Base-by-base conservation (phyloP, 92 coral and sea anemone species). In the Desmophyllum pertusum region DNA sequence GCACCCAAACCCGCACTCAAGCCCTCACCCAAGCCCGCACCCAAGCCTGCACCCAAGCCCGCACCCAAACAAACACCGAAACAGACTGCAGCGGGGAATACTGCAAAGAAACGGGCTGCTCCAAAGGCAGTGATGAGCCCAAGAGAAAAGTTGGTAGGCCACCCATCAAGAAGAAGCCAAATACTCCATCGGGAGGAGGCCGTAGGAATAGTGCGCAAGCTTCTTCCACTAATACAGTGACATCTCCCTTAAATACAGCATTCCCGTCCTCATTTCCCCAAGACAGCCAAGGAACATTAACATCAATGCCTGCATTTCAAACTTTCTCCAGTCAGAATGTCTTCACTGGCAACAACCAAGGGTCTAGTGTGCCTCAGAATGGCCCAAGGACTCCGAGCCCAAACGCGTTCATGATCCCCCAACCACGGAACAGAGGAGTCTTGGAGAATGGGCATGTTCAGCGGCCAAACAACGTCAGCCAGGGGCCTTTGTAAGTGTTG, bases 91-190 rank as follows among this genome's bases (percentile, higher is more conserved):
- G 43, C 82, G 23, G 41, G 78, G 38, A 77, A 59, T 10, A 57
- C 88, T 41, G 39, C 90, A 2, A 94, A 92, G 84, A 94, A 94
- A 80, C 81, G 98, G 19, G 87, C 93, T 27, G 89, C 94, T 25
- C 82, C 64, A 92, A 92, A 71, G 74, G 81, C 23, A 79, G 77
- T 15, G 89, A 94, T 75, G 98, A 94, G 76, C 98, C 98, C 53
- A 94, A 94, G 71, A 81, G 93, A 19, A 94, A 94, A 83, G 98
- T 94, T 42, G 98, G 98, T 53, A 87, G 98, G 52, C 98, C 95
- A 18, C 97, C 97, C 29, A 37, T 86, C 33, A 92, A 92, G 59
- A 30, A 53, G 53, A 91, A 90, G 43, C 11, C 68, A 5, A 73
- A 45, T 61, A 46, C 86, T 5, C 4, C 79, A 21, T 1, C 70